phyloP scores from a whole-genome alignment of 30 jellyfish, hydroid and myxozoan species.

The Aurelia sp. region DNA sequence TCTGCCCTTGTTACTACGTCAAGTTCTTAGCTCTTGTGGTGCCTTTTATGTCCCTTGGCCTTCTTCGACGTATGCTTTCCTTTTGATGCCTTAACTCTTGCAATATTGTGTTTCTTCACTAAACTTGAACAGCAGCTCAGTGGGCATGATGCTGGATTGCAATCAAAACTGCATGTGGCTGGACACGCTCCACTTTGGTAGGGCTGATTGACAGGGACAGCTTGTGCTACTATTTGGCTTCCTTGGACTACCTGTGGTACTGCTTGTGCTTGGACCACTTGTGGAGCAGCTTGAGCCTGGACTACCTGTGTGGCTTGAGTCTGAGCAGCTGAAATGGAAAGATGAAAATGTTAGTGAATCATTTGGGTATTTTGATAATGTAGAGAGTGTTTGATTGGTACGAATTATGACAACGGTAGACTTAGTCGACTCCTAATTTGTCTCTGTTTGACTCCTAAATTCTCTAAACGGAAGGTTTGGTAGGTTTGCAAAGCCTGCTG shows the following conservation, averaged over 20 bases:
- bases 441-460: too few relatives aligned
- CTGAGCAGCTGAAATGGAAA: neutral
- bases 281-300: too few relatives aligned
- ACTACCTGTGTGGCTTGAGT: too few relatives aligned
- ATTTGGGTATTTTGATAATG: neutral
- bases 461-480: too few relatives aligned
- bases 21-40: neutral
- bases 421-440: too few relatives aligned
- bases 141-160: constrained; percentile 69
- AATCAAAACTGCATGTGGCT: constrained; percentile 60
- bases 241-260: constrained; percentile 48
- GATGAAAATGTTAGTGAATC: neutral
- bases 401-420: too few relatives aligned
- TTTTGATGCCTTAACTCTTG: neutral
- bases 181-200: constrained; percentile 49
- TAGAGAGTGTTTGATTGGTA: too few relatives aligned
- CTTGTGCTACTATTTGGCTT: constrained; percentile 20
- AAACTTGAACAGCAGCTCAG: constrained; percentile 60
- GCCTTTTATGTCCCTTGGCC: neutral
- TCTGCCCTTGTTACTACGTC: too few relatives aligned
- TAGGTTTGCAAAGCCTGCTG: too few relatives aligned
- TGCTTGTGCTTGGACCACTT: constrained; percentile 6
- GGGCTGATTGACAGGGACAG: constrained; percentile 46
- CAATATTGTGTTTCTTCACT: constrained; percentile 45
- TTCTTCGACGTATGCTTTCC: neutral